A percentile compares a stretch with the other conserved stretches of the same genome.
phyloP scores from a whole-genome alignment of 1,140 invertebrate genomes.

The Sesamia nonagrioides region DNA sequence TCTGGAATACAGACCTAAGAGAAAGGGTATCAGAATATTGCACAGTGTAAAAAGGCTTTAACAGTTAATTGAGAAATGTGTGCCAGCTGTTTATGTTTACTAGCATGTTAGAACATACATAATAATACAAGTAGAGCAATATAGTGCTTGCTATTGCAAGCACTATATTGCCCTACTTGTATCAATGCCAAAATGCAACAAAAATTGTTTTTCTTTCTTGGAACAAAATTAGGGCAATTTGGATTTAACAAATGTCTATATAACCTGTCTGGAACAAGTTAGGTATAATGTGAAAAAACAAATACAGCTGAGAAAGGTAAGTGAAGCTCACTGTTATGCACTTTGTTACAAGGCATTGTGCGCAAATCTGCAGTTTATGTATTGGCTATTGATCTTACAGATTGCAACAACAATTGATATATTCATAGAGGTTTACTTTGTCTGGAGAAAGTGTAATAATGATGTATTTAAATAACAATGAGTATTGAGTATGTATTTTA shows the following conservation, averaged over 20 bases:
- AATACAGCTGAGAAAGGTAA: slow-evolving; percentile 28
- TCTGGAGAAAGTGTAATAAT: background rate
- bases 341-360: slow-evolving; percentile 24
- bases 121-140: no score
- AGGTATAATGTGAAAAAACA: background rate
- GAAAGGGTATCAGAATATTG: no score
- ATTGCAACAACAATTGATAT: background rate
- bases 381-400: slow-evolving; percentile 6
- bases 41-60: no score
- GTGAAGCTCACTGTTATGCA: slow-evolving; percentile 21
- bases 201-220: background rate
- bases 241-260: background rate
- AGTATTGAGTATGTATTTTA: background rate
- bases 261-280: slow-evolving; percentile 16
- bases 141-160: no score
- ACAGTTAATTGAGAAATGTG: background rate
- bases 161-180: background rate
- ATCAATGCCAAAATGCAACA: background rate
- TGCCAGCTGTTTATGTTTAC: slow-evolving; percentile 23
- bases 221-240: background rate
- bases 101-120: background rate
- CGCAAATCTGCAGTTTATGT: slow-evolving; percentile 1
- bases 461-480: background rate
- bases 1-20: no score
- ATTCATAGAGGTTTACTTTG: slow-evolving; percentile 1